Conservation (phyloP, 2,113 vertebrate genomes). For the Nothobranchius kuhntae region DNA sequence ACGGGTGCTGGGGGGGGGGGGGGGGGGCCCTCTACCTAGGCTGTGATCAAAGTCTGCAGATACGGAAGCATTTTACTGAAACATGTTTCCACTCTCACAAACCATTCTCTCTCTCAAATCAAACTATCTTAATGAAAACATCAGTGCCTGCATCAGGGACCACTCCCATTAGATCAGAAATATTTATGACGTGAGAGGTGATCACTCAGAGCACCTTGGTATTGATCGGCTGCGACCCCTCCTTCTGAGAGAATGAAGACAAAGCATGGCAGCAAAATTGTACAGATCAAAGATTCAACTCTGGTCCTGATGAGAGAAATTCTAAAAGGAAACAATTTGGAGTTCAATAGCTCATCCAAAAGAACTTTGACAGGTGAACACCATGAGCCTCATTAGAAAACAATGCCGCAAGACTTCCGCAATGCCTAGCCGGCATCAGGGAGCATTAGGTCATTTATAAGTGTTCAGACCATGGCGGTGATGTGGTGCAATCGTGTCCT, state of each 20-base stretch:
- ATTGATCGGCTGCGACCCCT: not conserved
- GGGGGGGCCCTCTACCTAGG: no score
- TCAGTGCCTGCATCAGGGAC: not conserved
- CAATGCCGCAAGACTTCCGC: no score
- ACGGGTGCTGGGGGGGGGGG: not conserved
- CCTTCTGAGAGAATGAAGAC: not conserved
- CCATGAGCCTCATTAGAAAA: no score
- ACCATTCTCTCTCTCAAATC: not conserved
- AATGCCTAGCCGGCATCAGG: no score
- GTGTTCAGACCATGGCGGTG: no score
- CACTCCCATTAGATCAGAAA: not conserved
- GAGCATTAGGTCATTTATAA: no score
- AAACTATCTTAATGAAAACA: not conserved
- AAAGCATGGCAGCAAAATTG: not conserved
- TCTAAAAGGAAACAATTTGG: not conserved
- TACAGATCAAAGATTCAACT: not conserved
- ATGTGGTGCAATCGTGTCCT: no score
- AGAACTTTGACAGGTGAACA: slow-evolving; percentile 3
- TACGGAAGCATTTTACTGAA: not conserved
- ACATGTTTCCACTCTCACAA: not conserved
- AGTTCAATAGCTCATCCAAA: slow-evolving; percentile 9
- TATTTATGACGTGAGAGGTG: not conserved
- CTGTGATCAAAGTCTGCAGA: not conserved
- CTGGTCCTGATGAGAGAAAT: no score
- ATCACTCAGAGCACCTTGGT: not conserved